Evolutionary conservation across 2,113 vertebrate species (phyloP), one percentile per base, ranked within the genome.

Genomic region (Percina caprodes): DNA sequence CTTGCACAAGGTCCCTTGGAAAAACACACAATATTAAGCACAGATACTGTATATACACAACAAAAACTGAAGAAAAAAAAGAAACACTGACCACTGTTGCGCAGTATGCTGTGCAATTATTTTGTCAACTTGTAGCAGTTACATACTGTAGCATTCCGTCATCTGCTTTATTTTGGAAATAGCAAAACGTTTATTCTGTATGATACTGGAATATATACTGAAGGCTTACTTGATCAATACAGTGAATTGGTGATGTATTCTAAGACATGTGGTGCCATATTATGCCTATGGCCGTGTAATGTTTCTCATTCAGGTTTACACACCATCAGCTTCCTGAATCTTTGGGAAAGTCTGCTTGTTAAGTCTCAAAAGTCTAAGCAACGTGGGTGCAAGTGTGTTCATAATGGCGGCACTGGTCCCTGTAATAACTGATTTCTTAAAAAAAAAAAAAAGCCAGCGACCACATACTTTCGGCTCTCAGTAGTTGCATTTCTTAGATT

Each of bases 1-100:
- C 89, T 93, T 93, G 91, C 93, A 94, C 92, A 89, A 93, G 78
- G 86, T 91, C 93, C 94, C 93, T 91, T 92, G 52, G 39, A 90
- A 91, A 91, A 89, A 91, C 90, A 93, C 92, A 92, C 91, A 93
- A 90, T 87, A 93, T 89, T 90, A 87, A 92, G 79, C 89, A 94
- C 92, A 92, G 76, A 80, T 91, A 86, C 82, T 89, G 70, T 90
- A 93, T 93, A 91, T 89, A 95, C 91, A 93, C 75, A 86, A 84
- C 62, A 82, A 76, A 85, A 87, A 78, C 19, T 1, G 19, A 82
- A 23, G 30, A 79, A n/a, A 42, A 69, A 61, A 74, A 46, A 26
- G 55, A 89, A 91, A 90, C 88, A 85, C 81, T 88, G 88, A 92
- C 88, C 86, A 81, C 72, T 83, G 78, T 71, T 80, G 83, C 74